Base-by-base conservation (phyloP, 1,140 invertebrate genomes). In the Linepithema humile region DNA sequence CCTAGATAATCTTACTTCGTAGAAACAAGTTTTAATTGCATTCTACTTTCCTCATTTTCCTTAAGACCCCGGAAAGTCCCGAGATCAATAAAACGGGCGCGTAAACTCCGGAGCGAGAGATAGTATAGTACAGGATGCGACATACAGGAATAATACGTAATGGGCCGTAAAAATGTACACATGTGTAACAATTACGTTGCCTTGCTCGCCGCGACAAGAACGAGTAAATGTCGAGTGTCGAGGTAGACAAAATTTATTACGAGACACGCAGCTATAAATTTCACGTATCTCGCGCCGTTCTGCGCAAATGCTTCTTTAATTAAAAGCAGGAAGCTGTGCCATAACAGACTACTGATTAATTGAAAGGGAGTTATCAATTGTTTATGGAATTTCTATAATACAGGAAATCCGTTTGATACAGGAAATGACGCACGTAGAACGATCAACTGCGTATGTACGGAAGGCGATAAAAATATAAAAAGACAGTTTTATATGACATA, bases 231-330 rank as follows among this genome's bases (percentile, higher is more conserved):
- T 88, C 86, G 83, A 88, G 69, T 85, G 74, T 38, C 82, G 53
- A 87, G 87, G 82, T 85, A 88, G 69, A 53, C 67, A 29, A 84
- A 88, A 88, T 88, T 88, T 88, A 88, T 85, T 82, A 65, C 87
- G 53, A 87, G 85, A 80, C 74, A 59, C 53, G 69, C 64, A 50
- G 87, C 69, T 80, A 85, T 88, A 88, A 88, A 88, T 88, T 85
- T 84, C 62, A 77, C 69, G 82, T 88, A 88, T 88, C 87, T 88
- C 62, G 67, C 75, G 55, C 29, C 45, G 43, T 85, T 59, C 50
- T 53, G 82, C 74, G 69, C 67, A 50, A 85, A 85, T 83, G 77
- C 85, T 85, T 85, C 86, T 88, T 88, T 85, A 88, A 88, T 88
- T 88, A 87, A 88, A 85, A 84, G 82, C 82, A 87, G 75, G 57